Conservation (phyloP, 2,888 invertebrate genomes). For the Phorcus lineatus region DNA sequence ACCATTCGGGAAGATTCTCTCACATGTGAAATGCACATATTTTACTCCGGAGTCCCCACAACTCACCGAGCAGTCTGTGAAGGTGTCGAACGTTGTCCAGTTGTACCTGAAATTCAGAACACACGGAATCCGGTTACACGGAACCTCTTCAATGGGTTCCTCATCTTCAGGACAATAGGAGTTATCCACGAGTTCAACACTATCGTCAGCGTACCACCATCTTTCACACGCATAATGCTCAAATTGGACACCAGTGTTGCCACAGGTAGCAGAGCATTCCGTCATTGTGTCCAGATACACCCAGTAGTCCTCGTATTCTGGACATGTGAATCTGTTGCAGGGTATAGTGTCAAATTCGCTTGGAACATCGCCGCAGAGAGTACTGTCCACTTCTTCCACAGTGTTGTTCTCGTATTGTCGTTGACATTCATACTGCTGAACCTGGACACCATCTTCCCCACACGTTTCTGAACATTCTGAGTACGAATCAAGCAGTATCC, state of each 20-base stretch:
- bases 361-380: conserved; percentile 36
- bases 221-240: conserved; percentile 44
- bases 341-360: conserved; percentile 32
- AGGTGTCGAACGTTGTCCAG: conserved; percentile 56
- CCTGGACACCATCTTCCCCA: conserved; percentile 48
- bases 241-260: conserved; percentile 44
- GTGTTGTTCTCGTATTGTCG: conserved; percentile 15
- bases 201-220: conserved; percentile 23
- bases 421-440: conserved; percentile 45
- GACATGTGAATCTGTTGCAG: conserved; percentile 47
- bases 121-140: conserved; percentile 48
- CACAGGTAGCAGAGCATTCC: conserved; percentile 55
- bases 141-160: conserved; percentile 34
- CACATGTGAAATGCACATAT: conserved; percentile 42
- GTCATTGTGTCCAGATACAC: conserved; percentile 53
- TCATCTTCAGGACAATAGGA: conserved; percentile 38
- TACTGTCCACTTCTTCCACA: conserved; percentile 24
- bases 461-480: conserved; percentile 55
- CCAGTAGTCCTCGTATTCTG: conserved; percentile 51
- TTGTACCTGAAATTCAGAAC: conserved; percentile 44
- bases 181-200: conserved; percentile 23
- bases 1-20: conserved; percentile 28
- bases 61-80: conserved; percentile 52
- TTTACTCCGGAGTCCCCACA: conserved; percentile 53
- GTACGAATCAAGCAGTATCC: conserved; percentile 55